phyloP scores from a whole-genome alignment of 1,140 invertebrate genomes.

The roundworm (Caenorhabditis elegans) region WBcel235 BX284604.4:11263501-11264000 shows the following conservation, averaged over 20 bases:
- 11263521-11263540: not conserved
- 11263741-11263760: not conserved
- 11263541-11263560: not conserved
- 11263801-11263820: not conserved
- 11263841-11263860: not conserved
- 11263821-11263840: not conserved
- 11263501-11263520: not conserved
- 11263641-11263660: not conserved
- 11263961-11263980: not conserved
- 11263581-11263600: slow-evolving; percentile 28
- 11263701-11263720: slow-evolving; percentile 45
- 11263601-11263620: not conserved
- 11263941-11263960: slow-evolving; percentile 14
- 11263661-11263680: slow-evolving; percentile 46
- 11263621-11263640: not conserved
- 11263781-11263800: slow-evolving; percentile 13
- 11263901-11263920: not conserved
- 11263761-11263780: slow-evolving; percentile 30
- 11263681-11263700: slow-evolving; percentile 46
- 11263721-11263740: slow-evolving; percentile 47
- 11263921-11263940: slow-evolving; percentile 35
- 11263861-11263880: not conserved
- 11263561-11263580: slow-evolving; percentile 18
- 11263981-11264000: slow-evolving; percentile 29
- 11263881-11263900: not conserved